These are phyloP conservation scores for Nymphalis io DNA, from an alignment of 1,140 invertebrate genomes.

Conservation along the genomic window DNA sequence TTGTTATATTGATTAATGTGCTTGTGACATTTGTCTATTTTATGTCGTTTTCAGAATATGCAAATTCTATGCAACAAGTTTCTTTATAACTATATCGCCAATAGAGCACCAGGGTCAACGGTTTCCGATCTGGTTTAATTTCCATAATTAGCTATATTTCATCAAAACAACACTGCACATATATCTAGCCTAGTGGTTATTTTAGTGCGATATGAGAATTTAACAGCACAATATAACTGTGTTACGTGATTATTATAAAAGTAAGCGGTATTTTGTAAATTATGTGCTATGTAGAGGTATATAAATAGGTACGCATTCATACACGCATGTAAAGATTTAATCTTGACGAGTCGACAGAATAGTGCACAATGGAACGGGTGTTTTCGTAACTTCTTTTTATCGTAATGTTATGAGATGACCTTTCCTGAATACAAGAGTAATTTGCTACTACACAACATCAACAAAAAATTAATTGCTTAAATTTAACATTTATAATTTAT, in stretches of 20 bases:
- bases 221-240: neutral
- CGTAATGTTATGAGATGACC: conserved; percentile 19
- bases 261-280: neutral
- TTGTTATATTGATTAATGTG: no score
- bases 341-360: conserved; percentile 2
- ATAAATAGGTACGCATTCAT: neutral
- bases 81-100: no score
- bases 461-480: no score
- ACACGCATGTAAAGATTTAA: neutral
- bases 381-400: conserved; percentile 10
- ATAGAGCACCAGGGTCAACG: no score
- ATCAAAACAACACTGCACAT: no score
- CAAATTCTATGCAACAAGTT: no score
- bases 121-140: no score
- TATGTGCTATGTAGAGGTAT: neutral
- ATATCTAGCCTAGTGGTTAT: neutral
- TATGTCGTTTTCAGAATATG: no score
- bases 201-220: neutral
- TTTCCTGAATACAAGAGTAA: conserved; percentile 15
- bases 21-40: no score
- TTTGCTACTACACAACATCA: neutral
- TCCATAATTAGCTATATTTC: no score
- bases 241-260: neutral
- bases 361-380: neutral
- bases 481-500: no score